A percentile compares a stretch with the other conserved stretches of the same genome.
Evolutionary conservation across 2,797 vertebrate species (phyloP).

Genomic region (Alca torda): DNA sequence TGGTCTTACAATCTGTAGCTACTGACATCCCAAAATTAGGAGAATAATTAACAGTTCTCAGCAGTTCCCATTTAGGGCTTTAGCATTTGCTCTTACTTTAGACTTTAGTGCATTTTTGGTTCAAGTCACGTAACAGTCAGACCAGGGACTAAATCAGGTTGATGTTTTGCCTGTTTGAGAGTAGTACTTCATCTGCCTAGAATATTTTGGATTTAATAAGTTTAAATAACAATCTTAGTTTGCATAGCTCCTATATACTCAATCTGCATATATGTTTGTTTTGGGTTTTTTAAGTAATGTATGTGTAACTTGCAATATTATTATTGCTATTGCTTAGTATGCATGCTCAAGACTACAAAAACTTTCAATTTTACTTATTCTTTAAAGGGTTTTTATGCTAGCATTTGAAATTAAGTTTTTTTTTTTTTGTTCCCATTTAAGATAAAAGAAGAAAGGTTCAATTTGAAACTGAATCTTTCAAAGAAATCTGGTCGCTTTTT

Average conservation of each 20-base stretch:
- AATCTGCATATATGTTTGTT: neutral
- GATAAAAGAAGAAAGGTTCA: neutral
- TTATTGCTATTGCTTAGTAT: neutral
- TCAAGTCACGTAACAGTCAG: neutral
- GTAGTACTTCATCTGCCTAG: neutral
- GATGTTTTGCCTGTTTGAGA: neutral
- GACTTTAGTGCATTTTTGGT: neutral
- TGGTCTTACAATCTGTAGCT: neutral
- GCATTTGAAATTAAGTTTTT: neutral
- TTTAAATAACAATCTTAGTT: neutral
- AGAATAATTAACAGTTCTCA: neutral
- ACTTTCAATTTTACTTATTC: neutral
- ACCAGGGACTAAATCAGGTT: neutral
- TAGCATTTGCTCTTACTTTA: neutral
- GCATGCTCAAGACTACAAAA: neutral
- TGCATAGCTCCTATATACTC: neutral
- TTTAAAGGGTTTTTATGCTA: neutral
- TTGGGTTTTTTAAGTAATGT: neutral
- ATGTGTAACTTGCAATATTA: neutral
- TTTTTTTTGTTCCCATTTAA: neutral
- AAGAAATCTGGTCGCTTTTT: neutral
- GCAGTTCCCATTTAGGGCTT: neutral
- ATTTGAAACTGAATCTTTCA: neutral
- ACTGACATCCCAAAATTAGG: neutral
- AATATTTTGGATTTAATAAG: neutral